phyloP scores from a whole-genome alignment of 2,113 vertebrate species.

The Scartelaos histophorus region DNA sequence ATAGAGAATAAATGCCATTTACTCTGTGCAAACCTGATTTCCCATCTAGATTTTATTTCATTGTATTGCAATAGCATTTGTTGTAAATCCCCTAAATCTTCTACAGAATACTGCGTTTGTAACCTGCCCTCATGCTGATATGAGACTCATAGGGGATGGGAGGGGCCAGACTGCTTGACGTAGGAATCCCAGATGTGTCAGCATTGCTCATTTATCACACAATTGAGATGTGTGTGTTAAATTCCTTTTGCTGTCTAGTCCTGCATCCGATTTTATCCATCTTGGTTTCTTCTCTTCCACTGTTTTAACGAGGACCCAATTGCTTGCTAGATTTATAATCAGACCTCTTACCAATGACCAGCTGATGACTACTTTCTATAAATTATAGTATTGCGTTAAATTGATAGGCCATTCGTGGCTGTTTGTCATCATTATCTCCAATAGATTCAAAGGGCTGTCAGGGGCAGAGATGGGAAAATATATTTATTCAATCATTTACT shows the following conservation, averaged over 20 bases:
- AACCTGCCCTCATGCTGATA: slow-evolving; percentile 27
- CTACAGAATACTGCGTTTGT: slow-evolving; percentile 25
- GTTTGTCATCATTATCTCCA: slow-evolving; percentile 52
- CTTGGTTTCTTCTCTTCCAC: slow-evolving; percentile 17
- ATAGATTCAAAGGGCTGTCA: slow-evolving; percentile 34
- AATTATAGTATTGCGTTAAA: slow-evolving; percentile 36
- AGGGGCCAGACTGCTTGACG: slow-evolving; percentile 16
- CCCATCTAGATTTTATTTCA: too few species aligned
- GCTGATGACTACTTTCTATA: slow-evolving; percentile 44
- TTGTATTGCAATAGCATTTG: background rate
- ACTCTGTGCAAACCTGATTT: too few species aligned
- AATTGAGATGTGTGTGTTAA: slow-evolving; percentile 11
- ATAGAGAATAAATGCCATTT: too few species aligned
- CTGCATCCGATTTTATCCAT: slow-evolving; percentile 26
- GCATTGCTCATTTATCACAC: background rate
- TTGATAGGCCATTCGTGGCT: slow-evolving; percentile 31
- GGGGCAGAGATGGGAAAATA: slow-evolving; percentile 51
- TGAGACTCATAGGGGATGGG: slow-evolving; percentile 7
- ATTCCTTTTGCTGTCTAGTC: slow-evolving; percentile 23
- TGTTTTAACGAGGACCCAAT: slow-evolving; percentile 22
- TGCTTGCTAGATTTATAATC: slow-evolving; percentile 27
- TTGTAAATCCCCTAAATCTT: slow-evolving; percentile 7
- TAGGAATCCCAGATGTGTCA: slow-evolving; percentile 25
- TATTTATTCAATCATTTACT: slow-evolving; percentile 55
- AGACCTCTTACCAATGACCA: slow-evolving; percentile 32